A percentile compares a stretch with the other conserved stretches of the same genome.
These are phyloP conservation scores for Aphis gossypii DNA, from an alignment of 1,140 invertebrate species.

Conservation along the genomic window DNA sequence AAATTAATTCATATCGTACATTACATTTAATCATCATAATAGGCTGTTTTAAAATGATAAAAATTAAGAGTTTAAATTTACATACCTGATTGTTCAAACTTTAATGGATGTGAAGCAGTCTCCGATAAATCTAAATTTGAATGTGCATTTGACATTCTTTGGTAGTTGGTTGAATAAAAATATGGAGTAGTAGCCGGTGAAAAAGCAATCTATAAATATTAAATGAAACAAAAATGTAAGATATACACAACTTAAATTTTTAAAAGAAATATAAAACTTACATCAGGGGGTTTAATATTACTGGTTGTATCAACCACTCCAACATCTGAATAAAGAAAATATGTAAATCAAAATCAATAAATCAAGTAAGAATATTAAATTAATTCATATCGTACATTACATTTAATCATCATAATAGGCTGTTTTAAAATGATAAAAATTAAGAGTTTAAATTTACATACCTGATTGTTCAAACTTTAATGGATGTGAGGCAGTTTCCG, in stretches of 20 bases:
- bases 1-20: neutral
- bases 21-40: neutral
- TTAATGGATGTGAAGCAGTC: neutral
- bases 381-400: neutral
- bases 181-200: fast-evolving
- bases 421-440: neutral
- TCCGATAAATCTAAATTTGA: too few species aligned
- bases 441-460: neutral
- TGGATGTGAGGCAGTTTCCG: neutral
- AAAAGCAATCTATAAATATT: neutral
- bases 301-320: too few species aligned
- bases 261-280: too few species aligned
- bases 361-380: neutral
- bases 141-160: too few species aligned
- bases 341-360: neutral
- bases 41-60: neutral
- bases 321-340: too few species aligned
- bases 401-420: neutral
- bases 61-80: neutral
- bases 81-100: neutral
- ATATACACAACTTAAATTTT: too few species aligned
- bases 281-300: too few species aligned
- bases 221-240: too few species aligned
- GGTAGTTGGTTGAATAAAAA: too few species aligned
- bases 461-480: neutral